phyloP scores from a whole-genome alignment of 1,140 invertebrate genomes.

The Leptoteleia sp. region DNA sequence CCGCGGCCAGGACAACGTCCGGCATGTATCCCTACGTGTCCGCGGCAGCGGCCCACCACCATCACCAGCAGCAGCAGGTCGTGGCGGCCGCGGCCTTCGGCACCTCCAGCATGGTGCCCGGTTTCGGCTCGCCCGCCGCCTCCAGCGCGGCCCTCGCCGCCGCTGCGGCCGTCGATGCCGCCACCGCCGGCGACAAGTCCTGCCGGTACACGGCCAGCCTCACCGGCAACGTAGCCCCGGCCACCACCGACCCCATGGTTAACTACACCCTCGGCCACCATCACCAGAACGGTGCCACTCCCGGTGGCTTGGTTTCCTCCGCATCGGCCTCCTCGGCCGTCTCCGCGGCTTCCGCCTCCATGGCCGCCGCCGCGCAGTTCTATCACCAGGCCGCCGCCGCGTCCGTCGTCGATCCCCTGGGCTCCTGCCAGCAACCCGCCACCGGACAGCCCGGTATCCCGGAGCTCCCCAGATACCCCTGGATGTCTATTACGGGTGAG shows the following conservation, averaged over 20 bases:
- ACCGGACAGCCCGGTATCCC: conserved; percentile 88
- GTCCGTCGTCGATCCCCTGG: conserved; percentile 84
- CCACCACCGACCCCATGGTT: conserved; percentile 87
- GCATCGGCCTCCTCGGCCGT: conserved; percentile 82
- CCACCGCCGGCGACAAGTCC: too few species aligned
- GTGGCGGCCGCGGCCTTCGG: too few species aligned
- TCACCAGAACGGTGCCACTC: conserved; percentile 86
- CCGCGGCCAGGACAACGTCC: too few species aligned
- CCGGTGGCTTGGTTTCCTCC: conserved; percentile 82
- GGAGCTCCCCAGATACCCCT: conserved; percentile 95
- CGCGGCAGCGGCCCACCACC: too few species aligned
- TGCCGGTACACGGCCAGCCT: too few species aligned
- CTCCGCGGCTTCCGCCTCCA: conserved; percentile 87
- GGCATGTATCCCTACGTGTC: too few species aligned
- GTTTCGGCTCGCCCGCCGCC: too few species aligned
- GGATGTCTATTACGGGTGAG: conserved; percentile 98
- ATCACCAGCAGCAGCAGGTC: too few species aligned
- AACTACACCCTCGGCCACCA: conserved; percentile 89
- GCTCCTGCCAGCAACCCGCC: conserved; percentile 85
- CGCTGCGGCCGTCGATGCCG: too few species aligned
- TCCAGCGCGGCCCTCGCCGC: too few species aligned
- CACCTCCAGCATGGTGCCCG: too few species aligned
- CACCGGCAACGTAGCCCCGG: too few species aligned
- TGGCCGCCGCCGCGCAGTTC: conserved; percentile 91
- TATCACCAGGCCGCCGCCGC: conserved; percentile 90